Evolutionary conservation across 2,797 vertebrate species (phyloP), one percentile per base, ranked within the genome.

Genomic region (Anniella stebbinsi): DNA sequence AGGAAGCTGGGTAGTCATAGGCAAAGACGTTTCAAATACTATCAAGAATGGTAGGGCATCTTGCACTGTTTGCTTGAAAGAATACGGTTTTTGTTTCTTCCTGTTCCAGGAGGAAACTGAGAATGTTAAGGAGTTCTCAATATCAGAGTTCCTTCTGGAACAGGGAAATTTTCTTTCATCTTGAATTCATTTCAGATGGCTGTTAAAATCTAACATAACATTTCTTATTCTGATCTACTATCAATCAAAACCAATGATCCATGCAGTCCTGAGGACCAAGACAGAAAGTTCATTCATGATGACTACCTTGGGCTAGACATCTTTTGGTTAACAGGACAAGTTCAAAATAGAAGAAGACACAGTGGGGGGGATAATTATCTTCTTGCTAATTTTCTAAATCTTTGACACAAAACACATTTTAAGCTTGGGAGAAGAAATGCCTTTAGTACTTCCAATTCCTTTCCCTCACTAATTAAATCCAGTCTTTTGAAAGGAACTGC

Each of bases 391-490:
- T 96, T 95, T 91, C 91, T 95, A 96, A 95, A 94, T 82, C 84
- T 70, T 92, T 92, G 88, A 94, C 88, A 90, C 93, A 96, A 96
- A 96, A 91, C 75, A 95, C 88, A 95, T 94, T 95, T 94, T 76
- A 95, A 94, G 88, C 94, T 93, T 92, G 60, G 77, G 48, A 82
- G 81, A 66, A 30, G 45, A 92, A 89, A 89, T 89, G 73, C 72
- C 6, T 96, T 95, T 91, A 88, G 91, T 94, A 89, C 94, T 94
- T 95, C 95, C 93, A 92, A 92, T 95, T 95, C 90, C 89, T 93
- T 96, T 95, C 93, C 75, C 23, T 81, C 25, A 84, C 93, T 95
- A 95, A 96, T 0, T 88, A 87, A 95, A 69, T 95, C 51, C 87
- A 92, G 90, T 80, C 89, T 91, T 94, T 90, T 94, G 80, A 94